phyloP scores from a whole-genome alignment of 2,113 vertebrate genomes.

The Phalacrocorax brasilianus region DNA sequence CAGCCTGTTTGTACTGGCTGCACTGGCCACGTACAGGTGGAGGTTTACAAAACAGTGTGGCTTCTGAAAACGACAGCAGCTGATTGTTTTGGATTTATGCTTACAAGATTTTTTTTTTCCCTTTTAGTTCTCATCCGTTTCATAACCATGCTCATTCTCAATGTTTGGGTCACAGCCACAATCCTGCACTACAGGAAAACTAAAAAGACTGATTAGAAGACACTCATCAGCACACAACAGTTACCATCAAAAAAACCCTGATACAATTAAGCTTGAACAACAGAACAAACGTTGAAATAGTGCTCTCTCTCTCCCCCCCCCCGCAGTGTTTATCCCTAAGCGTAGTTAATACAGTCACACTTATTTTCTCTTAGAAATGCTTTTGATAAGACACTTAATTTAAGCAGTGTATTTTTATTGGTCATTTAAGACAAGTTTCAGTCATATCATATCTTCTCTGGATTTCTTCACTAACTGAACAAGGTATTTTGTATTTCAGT shows the following conservation, averaged over 20 bases:
- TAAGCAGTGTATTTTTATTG: slow-evolving; percentile 48
- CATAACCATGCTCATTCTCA: slow-evolving; percentile 82
- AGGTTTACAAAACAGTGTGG: not conserved
- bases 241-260: not conserved
- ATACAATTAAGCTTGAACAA: not conserved
- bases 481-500: not conserved
- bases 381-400: not conserved
- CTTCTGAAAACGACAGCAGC: not conserved
- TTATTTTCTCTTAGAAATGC: slow-evolving; percentile 9
- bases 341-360: not conserved
- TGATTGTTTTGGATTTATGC: not conserved
- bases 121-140: slow-evolving; percentile 87
- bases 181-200: slow-evolving; percentile 81
- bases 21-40: no score
- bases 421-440: slow-evolving; percentile 25
- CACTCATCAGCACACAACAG: not conserved
- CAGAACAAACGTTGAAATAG: not conserved
- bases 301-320: not conserved
- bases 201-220: slow-evolving; percentile 75
- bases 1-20: not conserved
- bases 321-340: not conserved
- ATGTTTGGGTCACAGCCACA: slow-evolving; percentile 87
- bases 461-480: not conserved
- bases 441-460: not conserved
- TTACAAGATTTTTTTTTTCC: not conserved